Evolutionary conservation across 2,888 invertebrate genomes (phyloP).

Genomic region (Panopea generosa): DNA sequence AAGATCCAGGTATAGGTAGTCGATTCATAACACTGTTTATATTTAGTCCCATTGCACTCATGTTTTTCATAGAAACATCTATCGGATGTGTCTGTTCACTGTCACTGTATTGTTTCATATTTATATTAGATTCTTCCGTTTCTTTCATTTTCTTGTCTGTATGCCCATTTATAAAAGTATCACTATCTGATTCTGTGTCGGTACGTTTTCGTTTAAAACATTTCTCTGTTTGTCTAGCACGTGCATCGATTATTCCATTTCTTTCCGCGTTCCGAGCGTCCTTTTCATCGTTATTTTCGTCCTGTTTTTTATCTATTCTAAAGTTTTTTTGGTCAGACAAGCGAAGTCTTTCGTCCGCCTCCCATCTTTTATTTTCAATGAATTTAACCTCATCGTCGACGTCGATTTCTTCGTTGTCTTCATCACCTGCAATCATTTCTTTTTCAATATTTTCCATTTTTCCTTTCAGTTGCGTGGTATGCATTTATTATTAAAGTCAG

Average conservation of each 20-base stretch:
- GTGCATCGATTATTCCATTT: neutral
- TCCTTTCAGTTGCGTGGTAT: too few species aligned
- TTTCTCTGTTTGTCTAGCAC: constrained; percentile 25
- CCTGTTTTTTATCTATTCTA: neutral
- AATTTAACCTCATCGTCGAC: neutral
- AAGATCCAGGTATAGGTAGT: neutral
- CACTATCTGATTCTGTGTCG: constrained; percentile 19
- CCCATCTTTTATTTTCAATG: neutral
- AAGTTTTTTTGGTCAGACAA: neutral
- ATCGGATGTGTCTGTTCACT: constrained; percentile 51
- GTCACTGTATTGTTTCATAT: constrained; percentile 12
- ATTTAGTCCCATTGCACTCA: constrained; percentile 21
- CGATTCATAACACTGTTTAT: constrained; percentile 28
- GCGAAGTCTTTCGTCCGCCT: constrained; percentile 2
- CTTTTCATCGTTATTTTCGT: neutral
- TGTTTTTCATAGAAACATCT: constrained; percentile 53
- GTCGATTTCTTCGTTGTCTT: constrained; percentile 7
- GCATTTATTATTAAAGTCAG: too few species aligned
- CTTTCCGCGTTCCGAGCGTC: neutral
- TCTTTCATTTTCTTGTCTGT: constrained; percentile 2
- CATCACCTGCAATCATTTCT: neutral
- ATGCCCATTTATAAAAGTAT: neutral
- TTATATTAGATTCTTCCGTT: constrained; percentile 7
- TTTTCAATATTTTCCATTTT: constrained; percentile 11
- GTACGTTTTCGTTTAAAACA: constrained; percentile 37